Conservation (phyloP, 2,888 invertebrate genomes). For the Hypolimnas misippus region DNA sequence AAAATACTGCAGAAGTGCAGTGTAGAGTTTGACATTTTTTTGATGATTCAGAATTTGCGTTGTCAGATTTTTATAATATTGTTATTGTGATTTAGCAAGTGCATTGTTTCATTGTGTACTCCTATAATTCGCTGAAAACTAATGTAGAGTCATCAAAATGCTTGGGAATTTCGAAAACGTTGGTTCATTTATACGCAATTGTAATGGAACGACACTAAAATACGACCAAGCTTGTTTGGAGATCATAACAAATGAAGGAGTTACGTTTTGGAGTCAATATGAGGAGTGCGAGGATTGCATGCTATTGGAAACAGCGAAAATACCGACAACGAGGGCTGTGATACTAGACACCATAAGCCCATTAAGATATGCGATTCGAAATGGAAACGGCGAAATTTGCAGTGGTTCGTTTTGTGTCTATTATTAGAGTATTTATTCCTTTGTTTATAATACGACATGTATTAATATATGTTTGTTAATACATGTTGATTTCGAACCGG, state of each 20-base stretch:
- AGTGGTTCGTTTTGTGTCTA: constrained; percentile 55
- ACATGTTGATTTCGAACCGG: constrained; percentile 17
- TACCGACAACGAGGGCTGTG: constrained; percentile 52
- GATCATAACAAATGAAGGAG: constrained; percentile 58
- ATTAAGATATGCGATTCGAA: constrained; percentile 59
- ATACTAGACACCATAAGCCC: constrained; percentile 67
- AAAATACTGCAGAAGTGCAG: no score
- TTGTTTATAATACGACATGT: no score
- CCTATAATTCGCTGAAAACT: constrained; percentile 38
- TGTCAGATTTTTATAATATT: constrained; percentile 35
- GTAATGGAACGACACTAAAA: constrained; percentile 60
- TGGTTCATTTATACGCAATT: constrained; percentile 65
- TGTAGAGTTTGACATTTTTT: constrained; percentile 4
- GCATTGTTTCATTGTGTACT: constrained; percentile 43
- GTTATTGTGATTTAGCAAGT: constrained; percentile 51
- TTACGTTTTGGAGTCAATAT: constrained; percentile 74
- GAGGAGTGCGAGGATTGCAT: constrained; percentile 74
- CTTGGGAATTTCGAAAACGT: constrained; percentile 70
- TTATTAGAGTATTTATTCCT: constrained; percentile 13
- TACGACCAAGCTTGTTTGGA: constrained; percentile 78
- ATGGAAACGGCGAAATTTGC: constrained; percentile 62
- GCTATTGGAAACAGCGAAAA: constrained; percentile 54
- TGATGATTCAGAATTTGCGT: constrained; percentile 35
- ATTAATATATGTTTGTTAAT: no score
- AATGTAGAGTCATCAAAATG: constrained; percentile 62